Conservation (phyloP, 2,888 invertebrate species). For the Drosophila trichaetosa region DNA sequence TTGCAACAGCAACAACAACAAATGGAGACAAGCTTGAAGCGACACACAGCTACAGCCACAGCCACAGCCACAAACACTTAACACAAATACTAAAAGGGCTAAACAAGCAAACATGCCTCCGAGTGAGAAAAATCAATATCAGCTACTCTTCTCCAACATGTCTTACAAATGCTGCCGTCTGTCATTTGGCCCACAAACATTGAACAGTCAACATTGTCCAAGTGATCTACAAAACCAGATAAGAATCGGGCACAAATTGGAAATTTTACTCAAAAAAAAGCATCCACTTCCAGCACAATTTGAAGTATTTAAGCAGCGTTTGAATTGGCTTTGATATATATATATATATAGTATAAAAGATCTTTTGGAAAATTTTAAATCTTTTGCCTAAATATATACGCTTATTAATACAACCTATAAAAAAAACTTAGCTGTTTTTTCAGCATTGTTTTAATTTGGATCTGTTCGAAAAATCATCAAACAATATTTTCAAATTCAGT, state of each 20-base stretch:
- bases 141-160: conserved; percentile 60
- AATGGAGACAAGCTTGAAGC: conserved; percentile 10
- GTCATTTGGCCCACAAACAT: not conserved
- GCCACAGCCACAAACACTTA: conserved; percentile 61
- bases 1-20: not conserved
- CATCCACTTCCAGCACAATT: not conserved
- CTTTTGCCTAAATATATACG: not conserved
- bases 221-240: not conserved
- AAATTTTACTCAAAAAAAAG: not conserved
- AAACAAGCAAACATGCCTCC: conserved; percentile 40
- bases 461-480: not conserved
- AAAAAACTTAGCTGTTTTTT: no score
- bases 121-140: conserved; percentile 66
- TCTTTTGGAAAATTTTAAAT: rapidly evolving
- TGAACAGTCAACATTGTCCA: not conserved
- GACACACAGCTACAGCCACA: conserved; percentile 7
- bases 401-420: not conserved
- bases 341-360: not conserved
- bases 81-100: conserved; percentile 65
- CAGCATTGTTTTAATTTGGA: not conserved
- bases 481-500: not conserved
- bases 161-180: conserved; percentile 30
- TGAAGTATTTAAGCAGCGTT: not conserved
- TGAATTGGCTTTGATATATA: not conserved
- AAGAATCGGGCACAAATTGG: not conserved